These are phyloP conservation scores for Cydia splendana DNA, from an alignment of 1,140 invertebrate genomes.

Conservation along the genomic window DNA sequence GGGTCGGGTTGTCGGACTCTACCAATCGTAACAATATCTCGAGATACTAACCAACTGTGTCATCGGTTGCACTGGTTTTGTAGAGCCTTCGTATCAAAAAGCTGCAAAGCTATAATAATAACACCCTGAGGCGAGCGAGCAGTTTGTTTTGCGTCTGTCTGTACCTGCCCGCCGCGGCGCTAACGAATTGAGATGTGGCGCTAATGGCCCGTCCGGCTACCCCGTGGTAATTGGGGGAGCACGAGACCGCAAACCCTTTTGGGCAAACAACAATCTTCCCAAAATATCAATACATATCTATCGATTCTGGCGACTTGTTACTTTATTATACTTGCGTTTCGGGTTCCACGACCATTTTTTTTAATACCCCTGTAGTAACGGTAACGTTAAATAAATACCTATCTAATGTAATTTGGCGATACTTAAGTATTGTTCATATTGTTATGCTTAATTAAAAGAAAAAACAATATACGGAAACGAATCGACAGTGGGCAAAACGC, in stretches of 20 bases:
- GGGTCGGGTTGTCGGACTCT: not conserved
- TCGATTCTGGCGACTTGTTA: slow-evolving; percentile 34
- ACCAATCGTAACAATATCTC: not conserved
- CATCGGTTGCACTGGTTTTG: not conserved
- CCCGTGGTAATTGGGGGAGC: slow-evolving; percentile 55
- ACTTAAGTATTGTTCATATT: not conserved
- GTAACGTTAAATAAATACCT: too few relatives aligned
- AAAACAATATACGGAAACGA: not conserved
- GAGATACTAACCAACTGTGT: not conserved
- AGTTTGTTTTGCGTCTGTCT: not conserved
- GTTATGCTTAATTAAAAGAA: not conserved
- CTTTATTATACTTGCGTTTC: not conserved
- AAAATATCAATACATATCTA: slow-evolving; percentile 51
- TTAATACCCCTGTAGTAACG: too few relatives aligned
- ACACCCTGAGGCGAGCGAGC: not conserved
- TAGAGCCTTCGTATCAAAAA: not conserved
- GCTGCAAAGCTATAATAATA: not conserved
- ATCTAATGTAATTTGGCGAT: not conserved
- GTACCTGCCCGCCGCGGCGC: slow-evolving; percentile 37
- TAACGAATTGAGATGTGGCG: slow-evolving; percentile 59
- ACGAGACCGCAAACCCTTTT: slow-evolving; percentile 53
- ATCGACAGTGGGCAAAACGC: not conserved
- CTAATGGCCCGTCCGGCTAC: slow-evolving; percentile 51
- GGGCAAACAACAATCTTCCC: slow-evolving; percentile 49
- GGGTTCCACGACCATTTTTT: not conserved